Evolutionary conservation across 2,888 invertebrate species (phyloP).

Genomic region (Dyspetes luteomarginatus): DNA sequence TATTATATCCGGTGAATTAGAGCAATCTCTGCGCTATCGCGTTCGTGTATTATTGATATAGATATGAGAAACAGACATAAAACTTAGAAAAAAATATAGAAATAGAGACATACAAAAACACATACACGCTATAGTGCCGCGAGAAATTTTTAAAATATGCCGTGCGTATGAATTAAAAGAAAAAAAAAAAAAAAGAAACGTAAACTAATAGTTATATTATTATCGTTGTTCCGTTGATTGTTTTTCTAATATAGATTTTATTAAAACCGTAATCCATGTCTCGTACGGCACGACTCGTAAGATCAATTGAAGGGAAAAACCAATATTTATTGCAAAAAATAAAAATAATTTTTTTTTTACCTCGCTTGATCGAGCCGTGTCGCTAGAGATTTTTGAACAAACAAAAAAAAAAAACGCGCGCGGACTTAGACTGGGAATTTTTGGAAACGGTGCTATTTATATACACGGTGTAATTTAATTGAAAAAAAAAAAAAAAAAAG

Average conservation of each 20-base stretch:
- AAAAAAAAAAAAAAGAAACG: conserved; percentile 36
- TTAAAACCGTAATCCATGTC: conserved; percentile 67
- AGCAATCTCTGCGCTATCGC: conserved; percentile 48
- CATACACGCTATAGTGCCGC: conserved; percentile 75
- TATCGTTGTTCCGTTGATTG: conserved; percentile 82
- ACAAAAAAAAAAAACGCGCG: conserved; percentile 55
- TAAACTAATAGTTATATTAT: conserved; percentile 74
- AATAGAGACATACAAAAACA: conserved; percentile 59
- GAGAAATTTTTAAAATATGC: conserved; percentile 72
- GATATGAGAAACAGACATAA: conserved; percentile 41
- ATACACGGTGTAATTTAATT: conserved; percentile 54
- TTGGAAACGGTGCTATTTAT: conserved; percentile 68
- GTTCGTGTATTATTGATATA: conserved; percentile 52
- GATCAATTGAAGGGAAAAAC: conserved; percentile 8
- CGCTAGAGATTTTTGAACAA: conserved; percentile 11
- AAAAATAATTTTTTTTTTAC: conserved; percentile 74
- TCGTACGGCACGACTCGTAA: conserved; percentile 17
- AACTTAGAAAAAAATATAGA: conserved; percentile 43
- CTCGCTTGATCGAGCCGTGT: conserved; percentile 66
- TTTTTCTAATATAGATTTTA: conserved; percentile 82
- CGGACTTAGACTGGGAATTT: conserved; percentile 62
- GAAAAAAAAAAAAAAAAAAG: neutral
- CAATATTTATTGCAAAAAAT: neutral
- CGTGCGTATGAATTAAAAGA: conserved; percentile 29
- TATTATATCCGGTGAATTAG: conserved; percentile 51